Evolutionary conservation across 2,888 invertebrate species (phyloP).

Genomic region (Eledone cirrhosa): DNA sequence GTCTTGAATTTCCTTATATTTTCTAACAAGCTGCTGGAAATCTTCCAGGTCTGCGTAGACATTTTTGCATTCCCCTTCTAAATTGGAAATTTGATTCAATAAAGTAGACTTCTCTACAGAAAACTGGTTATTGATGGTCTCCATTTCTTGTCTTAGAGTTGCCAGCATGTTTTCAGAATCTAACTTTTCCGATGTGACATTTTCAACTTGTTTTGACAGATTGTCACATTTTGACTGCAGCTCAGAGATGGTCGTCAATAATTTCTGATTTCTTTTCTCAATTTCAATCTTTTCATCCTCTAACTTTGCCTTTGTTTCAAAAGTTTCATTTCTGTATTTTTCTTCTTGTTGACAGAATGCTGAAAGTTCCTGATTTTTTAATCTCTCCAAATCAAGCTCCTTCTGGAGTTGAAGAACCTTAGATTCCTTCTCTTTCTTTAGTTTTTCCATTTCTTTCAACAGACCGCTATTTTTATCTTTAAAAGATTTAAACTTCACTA

Average conservation of each 20-base stretch:
- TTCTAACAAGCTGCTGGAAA: slow-evolving; percentile 6
- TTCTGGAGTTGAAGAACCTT: too few species aligned
- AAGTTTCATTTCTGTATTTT: too few species aligned
- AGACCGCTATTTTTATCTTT: slow-evolving; percentile 70
- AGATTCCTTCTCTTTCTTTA: not conserved
- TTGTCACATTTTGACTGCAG: slow-evolving; percentile 4
- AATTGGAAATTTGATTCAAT: not conserved
- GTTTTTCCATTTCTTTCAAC: slow-evolving; percentile 32
- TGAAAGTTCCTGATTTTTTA: too few species aligned
- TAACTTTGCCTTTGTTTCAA: too few species aligned
- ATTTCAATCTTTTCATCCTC: too few species aligned
- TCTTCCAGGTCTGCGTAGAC: not conserved
- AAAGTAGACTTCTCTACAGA: not conserved
- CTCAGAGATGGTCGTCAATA: too few species aligned
- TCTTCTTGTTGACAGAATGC: too few species aligned
- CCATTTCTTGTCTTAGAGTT: not conserved
- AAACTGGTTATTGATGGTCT: not conserved
- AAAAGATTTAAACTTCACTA: slow-evolving; percentile 85
- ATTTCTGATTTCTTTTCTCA: too few species aligned
- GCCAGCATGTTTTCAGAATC: slow-evolving; percentile 31
- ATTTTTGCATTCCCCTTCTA: not conserved
- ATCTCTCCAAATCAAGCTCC: too few species aligned
- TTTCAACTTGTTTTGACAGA: slow-evolving; percentile 29
- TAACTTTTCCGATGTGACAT: slow-evolving; percentile 38
- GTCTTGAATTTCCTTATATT: slow-evolving; percentile 1